Conservation (phyloP, 2,888 invertebrate species). For the Mylabris sibirica region DNA sequence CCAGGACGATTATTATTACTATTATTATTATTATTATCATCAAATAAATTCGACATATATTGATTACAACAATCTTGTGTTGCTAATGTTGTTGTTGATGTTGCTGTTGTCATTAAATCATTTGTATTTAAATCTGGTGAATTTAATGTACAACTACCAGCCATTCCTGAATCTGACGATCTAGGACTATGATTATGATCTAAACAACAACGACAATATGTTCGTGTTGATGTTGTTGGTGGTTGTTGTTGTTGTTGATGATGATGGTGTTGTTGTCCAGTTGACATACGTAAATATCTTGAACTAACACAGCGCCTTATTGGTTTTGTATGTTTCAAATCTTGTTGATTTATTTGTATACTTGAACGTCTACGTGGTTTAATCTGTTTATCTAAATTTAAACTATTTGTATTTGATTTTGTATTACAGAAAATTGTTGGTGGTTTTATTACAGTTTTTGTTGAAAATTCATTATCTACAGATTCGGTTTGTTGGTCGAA, state of each 20-base stretch:
- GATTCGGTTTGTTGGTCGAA: slow-evolving; percentile 44
- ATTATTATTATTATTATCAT: slow-evolving; percentile 33
- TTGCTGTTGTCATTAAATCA: slow-evolving; percentile 38
- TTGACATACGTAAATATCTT: slow-evolving; percentile 58
- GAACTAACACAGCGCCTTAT: slow-evolving; percentile 63
- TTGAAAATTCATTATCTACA: slow-evolving; percentile 49
- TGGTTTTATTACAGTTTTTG: slow-evolving; percentile 61
- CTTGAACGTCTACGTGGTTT: slow-evolving; percentile 61
- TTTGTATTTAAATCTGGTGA: slow-evolving; percentile 69
- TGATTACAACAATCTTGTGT: slow-evolving; percentile 47
- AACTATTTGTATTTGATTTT: slow-evolving; percentile 45
- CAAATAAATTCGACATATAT: slow-evolving; percentile 47
- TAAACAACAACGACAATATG: slow-evolving; percentile 51
- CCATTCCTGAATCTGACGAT: slow-evolving; percentile 86
- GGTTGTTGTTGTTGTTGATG: slow-evolving; percentile 28
- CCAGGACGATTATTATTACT: neutral
- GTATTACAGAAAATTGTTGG: slow-evolving; percentile 66
- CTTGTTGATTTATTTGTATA: slow-evolving; percentile 51
- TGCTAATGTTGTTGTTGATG: slow-evolving; percentile 26
- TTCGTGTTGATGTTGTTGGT: slow-evolving; percentile 32
- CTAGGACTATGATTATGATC: slow-evolving; percentile 70
- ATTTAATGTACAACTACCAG: slow-evolving; percentile 79
- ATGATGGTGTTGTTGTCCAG: slow-evolving; percentile 28
- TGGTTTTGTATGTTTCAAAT: slow-evolving; percentile 35
- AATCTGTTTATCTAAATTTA: slow-evolving; percentile 44